Evolutionary conservation across 2,888 invertebrate genomes (phyloP), one percentile per base, ranked within the genome.

Genomic region (Crematogaster levior): DNA sequence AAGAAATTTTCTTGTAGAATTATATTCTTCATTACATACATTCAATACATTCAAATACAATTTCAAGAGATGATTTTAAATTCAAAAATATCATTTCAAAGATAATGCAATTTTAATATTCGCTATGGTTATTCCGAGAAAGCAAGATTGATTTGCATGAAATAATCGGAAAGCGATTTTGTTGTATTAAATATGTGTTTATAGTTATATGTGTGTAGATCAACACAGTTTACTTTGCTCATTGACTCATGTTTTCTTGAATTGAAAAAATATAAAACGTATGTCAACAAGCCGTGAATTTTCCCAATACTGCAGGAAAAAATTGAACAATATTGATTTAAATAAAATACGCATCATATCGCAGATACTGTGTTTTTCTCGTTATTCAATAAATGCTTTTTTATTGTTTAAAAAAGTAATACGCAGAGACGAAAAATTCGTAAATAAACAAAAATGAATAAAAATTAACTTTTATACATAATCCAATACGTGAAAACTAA

Each of bases 311-410:
- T 56, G n/a, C n/a, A n/a, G 27, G 27, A 21, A 40, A 72, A 56
- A 10, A 72, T 43, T 43, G 58, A 27, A 46, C n/a, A 15, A 51
- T 34, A 58, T 72, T 58, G 43, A 58, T 73, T 43, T 72, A 43
- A 72, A 43, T 56, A 18, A 40, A 56, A 72, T 56, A n/a, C n/a
- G n/a, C n/a, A n/a, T n/a, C n/a, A n/a, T n/a, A 58, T 58, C 15
- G 2, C 30, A 24, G 27, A 4, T 43, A 43, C 15, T 3, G 15
- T 58, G 27, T 40, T 40, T 56, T 66, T 12, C 3, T 73, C 27
- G 30, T 21, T 43, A 3, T 56, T 27, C n/a, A 30, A 58, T 21
- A 73, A 58, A 43, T 30, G 30, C 30, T 58, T 30, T 73, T 73
- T 15, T 27, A 5, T 30, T 27, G 10, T n/a, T n/a, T n/a, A 43